These are phyloP conservation scores for Hafferia zeledoni DNA, from an alignment of 2,797 vertebrate species.

Conservation along the genomic window DNA sequence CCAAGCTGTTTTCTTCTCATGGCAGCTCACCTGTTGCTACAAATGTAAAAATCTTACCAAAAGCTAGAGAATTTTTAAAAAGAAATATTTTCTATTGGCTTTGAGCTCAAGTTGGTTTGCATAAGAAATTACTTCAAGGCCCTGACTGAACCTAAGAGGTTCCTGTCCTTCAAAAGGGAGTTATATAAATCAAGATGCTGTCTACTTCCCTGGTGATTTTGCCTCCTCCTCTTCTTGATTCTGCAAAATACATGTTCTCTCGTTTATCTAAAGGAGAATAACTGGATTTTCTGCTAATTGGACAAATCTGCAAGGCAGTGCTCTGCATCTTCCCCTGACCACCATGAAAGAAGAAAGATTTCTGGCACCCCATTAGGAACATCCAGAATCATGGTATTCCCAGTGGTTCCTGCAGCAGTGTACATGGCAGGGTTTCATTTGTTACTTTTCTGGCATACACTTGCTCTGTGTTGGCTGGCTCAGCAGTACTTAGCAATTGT, in stretches of 20 bases:
- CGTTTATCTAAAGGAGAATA: background rate
- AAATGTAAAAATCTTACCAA: background rate
- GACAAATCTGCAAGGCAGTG: background rate
- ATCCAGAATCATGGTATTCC: background rate
- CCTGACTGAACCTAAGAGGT: background rate
- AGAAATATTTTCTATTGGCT: background rate
- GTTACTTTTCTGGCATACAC: background rate
- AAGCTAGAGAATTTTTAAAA: background rate
- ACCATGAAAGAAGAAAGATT: slow-evolving; percentile 15
- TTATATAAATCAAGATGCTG: background rate
- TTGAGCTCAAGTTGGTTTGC: background rate
- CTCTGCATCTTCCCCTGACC: background rate
- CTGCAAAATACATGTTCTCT: background rate
- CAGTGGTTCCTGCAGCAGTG: background rate
- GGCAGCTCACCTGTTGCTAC: background rate
- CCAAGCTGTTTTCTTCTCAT: background rate
- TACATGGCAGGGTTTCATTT: background rate
- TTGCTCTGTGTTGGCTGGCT: background rate
- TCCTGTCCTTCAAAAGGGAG: background rate
- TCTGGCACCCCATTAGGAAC: slow-evolving; percentile 23
- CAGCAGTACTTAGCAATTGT: slow-evolving; percentile 25
- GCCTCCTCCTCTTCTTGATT: background rate
- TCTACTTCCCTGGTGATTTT: background rate
- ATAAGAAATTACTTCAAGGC: background rate
- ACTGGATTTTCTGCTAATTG: background rate